Base-by-base conservation (phyloP, 1,140 invertebrate species). In the Drosophila pallidifrons region DNA sequence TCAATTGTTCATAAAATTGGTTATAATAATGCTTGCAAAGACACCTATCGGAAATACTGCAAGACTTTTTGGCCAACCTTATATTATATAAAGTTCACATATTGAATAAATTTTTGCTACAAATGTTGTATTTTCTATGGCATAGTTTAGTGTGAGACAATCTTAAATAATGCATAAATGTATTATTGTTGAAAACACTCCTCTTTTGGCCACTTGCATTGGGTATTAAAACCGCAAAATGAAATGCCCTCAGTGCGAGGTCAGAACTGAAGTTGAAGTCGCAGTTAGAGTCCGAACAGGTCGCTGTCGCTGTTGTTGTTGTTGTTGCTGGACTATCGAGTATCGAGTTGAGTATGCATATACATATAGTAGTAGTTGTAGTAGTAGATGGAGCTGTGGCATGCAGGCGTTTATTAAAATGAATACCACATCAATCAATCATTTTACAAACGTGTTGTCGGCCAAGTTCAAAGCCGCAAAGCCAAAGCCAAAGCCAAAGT, bases 341-440 rank as follows among this genome's bases (percentile, higher is more conserved):
- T 32, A 52, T 65, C 43, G 52, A 58, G 60, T 11, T 13, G 38
- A 57, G n/a, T 87, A 81, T 82, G 83, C 79, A 87, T 88, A 88
- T 83, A 25, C 20, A 25, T 25, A 25, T 25, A 25, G 20, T 25
- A 25, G 20, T 25, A 20, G 16, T 20, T 2, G 16, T 20, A 25
- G 20, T 11, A 28, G 25, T 28, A 82, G 82, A 88, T 88, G 81
- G 74, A 67, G 80, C 60, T 38, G 20, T 25, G 41, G 47, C 58
- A 55, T 80, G 87, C 85, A 55, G 80, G 82, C 85, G 78, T 82
- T 86, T 91, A 89, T 91, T 89, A 91, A 91, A 91, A 89, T 91
- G 86, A 91, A 91, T 91, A 91, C 89, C 85, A 91, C 88, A 91
- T 91, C 89, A 91, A 91, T 91, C 89, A 91, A 91, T 91, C 89